Evolutionary conservation across 2,113 vertebrate species (phyloP).

Genomic region (Zingel zingel): DNA sequence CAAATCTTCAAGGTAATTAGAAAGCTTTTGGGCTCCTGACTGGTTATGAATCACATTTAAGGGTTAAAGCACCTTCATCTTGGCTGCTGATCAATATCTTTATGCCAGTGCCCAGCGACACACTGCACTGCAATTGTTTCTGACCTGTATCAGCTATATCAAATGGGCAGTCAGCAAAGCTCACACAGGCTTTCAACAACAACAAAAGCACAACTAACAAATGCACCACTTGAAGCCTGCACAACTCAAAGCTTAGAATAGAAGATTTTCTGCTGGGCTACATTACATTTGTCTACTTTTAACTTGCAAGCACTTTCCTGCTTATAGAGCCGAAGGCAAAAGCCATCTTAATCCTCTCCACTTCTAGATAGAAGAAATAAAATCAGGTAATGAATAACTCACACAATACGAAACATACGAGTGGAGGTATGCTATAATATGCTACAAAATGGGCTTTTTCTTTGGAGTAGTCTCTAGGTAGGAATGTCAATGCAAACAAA

Average conservation of each 20-base stretch:
- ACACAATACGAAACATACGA: conserved; percentile 17
- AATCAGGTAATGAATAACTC: conserved; percentile 48
- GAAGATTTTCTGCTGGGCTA: conserved; percentile 20
- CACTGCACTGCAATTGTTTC: conserved; percentile 47
- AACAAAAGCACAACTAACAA: conserved; percentile 46
- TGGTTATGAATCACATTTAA: conserved; percentile 52
- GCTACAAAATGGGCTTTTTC: neutral
- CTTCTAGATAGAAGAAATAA: conserved; percentile 17
- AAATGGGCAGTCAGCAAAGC: conserved; percentile 41
- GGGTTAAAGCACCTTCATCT: conserved; percentile 44
- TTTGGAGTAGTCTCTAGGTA: neutral
- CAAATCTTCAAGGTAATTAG: conserved; percentile 8
- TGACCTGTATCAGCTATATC: conserved; percentile 44
- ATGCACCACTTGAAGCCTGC: conserved; percentile 40
- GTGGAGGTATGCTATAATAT: neutral
- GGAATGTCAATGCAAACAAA: conserved; percentile 19
- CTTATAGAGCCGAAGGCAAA: conserved; percentile 34
- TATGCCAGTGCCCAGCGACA: conserved; percentile 12
- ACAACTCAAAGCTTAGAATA: conserved; percentile 41
- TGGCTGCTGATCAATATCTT: conserved; percentile 54
- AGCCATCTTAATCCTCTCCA: conserved; percentile 24
- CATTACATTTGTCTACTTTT: conserved; percentile 36
- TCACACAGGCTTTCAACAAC: conserved; percentile 31
- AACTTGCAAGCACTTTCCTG: conserved; percentile 43
- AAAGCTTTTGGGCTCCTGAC: neutral